Conservation (phyloP, 2,797 vertebrate species). For the Discoglossus pictus region DNA sequence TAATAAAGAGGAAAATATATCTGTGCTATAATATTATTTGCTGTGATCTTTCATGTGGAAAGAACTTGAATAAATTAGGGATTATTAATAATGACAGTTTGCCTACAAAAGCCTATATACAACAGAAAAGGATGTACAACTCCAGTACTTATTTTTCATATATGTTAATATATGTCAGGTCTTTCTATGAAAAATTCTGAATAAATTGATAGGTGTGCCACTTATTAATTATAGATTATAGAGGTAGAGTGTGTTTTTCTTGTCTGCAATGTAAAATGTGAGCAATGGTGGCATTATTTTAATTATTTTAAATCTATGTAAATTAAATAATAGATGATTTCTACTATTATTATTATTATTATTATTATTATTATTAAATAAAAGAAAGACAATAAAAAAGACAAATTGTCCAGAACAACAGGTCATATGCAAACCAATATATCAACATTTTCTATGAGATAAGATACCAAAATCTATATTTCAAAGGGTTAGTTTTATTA, state of each 20-base stretch:
- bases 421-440: too few species aligned
- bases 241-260: constrained; percentile 15
- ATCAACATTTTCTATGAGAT: too few species aligned
- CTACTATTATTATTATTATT: too few species aligned
- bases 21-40: constrained; percentile 41
- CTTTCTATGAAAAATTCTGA: constrained; percentile 31
- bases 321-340: too few species aligned
- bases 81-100: constrained; percentile 46
- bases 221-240: constrained; percentile 31
- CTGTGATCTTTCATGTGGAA: constrained; percentile 41
- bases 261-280: too few species aligned
- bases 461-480: too few species aligned
- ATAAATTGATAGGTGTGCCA: constrained; percentile 33
- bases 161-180: constrained; percentile 33
- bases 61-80: constrained; percentile 44
- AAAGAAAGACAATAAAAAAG: too few species aligned
- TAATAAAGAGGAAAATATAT: constrained; percentile 33
- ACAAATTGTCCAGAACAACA: too few species aligned
- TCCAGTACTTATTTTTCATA: constrained; percentile 19
- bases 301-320: too few species aligned
- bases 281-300: too few species aligned
- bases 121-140: constrained; percentile 11
- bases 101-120: constrained; percentile 24
- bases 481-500: too few species aligned
- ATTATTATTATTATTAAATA: too few species aligned